Evolutionary conservation across 64 coral and sea anemone species (phyloP).

Genomic region (Anthopleura sola): DNA sequence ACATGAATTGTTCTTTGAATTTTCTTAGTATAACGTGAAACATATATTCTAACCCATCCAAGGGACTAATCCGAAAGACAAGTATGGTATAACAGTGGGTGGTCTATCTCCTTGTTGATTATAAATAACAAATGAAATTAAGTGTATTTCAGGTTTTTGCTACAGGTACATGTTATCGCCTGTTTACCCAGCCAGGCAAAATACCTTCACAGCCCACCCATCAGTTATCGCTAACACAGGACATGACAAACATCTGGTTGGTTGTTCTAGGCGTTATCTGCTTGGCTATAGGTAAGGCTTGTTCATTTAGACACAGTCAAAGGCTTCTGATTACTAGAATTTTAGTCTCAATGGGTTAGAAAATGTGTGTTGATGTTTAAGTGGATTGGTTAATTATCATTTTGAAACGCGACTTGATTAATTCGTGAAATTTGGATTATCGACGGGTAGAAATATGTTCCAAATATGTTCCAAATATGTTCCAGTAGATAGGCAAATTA

Average conservation of each 20-base stretch:
- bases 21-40: no score
- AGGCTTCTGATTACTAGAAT: not conserved
- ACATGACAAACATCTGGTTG: not conserved
- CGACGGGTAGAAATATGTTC: not conserved
- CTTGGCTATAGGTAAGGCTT: constrained; percentile 3
- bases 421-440: not conserved
- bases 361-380: not conserved
- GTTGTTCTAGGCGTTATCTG: constrained; percentile 4
- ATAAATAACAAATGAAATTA: constrained; percentile 5
- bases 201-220: not conserved
- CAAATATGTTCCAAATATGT: not conserved
- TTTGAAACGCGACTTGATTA: not conserved
- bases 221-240: not conserved
- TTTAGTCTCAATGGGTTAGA: not conserved
- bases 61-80: no score
- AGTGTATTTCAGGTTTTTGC: not conserved
- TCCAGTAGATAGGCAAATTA: not conserved
- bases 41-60: no score
- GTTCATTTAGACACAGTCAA: not conserved
- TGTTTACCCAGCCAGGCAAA: not conserved
- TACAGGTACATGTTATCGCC: constrained; percentile 5
- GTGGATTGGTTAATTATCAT: not conserved
- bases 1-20: not conserved
- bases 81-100: not conserved
- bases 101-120: not conserved